A percentile compares a stretch with the other conserved stretches of the same genome.
Conservation (phyloP, 2,113 vertebrate genomes). For the Hippocampus zosterae region DNA sequence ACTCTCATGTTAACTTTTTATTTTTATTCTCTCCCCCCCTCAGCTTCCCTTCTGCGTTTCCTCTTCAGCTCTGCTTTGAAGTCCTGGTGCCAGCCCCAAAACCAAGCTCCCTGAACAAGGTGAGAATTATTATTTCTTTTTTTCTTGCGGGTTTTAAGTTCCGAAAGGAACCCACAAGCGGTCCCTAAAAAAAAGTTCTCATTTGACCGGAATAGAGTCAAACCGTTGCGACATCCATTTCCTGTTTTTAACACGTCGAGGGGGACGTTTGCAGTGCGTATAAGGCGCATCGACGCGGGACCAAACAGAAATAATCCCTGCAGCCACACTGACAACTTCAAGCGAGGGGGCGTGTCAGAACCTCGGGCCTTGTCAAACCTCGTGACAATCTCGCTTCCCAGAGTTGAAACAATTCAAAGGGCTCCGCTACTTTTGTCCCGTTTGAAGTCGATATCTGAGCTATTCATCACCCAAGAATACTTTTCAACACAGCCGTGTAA, state of each 20-base stretch:
- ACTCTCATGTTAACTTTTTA: conserved; percentile 44
- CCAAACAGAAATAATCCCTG: background rate
- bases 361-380: background rate
- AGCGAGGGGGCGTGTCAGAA: background rate
- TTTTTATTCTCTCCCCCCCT: background rate
- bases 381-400: background rate
- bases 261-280: background rate
- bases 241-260: background rate
- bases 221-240: background rate
- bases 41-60: conserved; percentile 38
- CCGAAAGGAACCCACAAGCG: background rate
- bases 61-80: conserved; percentile 56
- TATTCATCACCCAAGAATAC: conserved; percentile 17
- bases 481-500: conserved; percentile 10
- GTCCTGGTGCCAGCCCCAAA: conserved; percentile 23
- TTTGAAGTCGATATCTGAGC: conserved; percentile 23
- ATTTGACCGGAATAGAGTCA: background rate
- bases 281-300: background rate
- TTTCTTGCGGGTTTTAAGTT: conserved; percentile 24
- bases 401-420: conserved; percentile 1
- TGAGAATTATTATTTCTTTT: conserved; percentile 32
- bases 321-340: background rate
- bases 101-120: conserved; percentile 47
- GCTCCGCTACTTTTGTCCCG: conserved; percentile 8
- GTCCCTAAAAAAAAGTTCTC: background rate